A percentile compares a stretch with the other conserved stretches of the same genome.
Conservation (phyloP, 1,140 invertebrate species). For the Procambarus virginalis region DNA sequence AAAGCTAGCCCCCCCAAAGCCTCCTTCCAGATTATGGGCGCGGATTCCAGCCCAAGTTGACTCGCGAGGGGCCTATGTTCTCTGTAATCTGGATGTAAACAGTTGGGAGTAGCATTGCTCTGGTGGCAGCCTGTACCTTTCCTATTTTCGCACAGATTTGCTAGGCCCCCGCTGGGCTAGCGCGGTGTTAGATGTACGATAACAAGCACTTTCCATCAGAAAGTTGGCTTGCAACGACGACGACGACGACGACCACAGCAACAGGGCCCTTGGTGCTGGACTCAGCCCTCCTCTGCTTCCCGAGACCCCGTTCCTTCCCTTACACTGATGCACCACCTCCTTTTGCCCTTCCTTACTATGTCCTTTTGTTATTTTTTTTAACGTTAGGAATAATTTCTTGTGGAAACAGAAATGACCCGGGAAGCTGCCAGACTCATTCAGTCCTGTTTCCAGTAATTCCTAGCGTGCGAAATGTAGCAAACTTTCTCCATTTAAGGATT, state of each 20-base stretch:
- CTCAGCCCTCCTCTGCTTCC: conserved; percentile 17
- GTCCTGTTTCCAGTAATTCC: background rate
- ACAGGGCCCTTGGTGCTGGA: conserved; percentile 27
- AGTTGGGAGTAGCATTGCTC: background rate
- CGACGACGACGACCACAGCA: conserved; percentile 1
- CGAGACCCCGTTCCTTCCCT: background rate
- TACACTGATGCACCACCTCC: background rate
- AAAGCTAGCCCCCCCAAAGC: background rate
- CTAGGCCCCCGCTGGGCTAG: conserved; percentile 45
- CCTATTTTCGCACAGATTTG: conserved; percentile 37
- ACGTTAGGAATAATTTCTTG: conserved; percentile 14
- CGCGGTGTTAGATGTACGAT: conserved; percentile 53
- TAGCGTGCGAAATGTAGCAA: too few relatives aligned
- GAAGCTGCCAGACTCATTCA: conserved; percentile 16
- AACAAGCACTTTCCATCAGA: conserved; percentile 63
- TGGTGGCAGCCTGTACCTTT: background rate
- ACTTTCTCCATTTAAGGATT: too few relatives aligned
- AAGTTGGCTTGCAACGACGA: conserved; percentile 58
- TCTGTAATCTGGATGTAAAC: conserved; percentile 5
- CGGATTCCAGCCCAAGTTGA: background rate
- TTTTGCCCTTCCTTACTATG: background rate
- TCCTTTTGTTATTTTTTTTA: conserved; percentile 18
- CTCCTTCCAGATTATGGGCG: background rate
- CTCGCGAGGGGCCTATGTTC: background rate
- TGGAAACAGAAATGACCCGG: conserved; percentile 39